Evolutionary conservation across 2,888 invertebrate genomes (phyloP).

Genomic region (Drosophila neotestacea): DNA sequence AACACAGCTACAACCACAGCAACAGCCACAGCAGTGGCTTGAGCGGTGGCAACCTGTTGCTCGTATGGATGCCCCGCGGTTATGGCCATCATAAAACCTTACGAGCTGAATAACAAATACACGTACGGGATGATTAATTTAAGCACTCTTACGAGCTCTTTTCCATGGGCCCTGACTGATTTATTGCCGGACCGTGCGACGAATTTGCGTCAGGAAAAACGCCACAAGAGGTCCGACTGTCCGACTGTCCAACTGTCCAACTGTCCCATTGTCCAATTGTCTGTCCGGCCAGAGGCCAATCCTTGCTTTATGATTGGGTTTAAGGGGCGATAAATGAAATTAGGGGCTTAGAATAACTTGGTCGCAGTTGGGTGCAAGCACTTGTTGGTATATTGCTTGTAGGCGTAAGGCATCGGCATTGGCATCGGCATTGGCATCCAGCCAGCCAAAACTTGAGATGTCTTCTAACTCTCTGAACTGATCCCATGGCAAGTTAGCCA

Average conservation of each 20-base stretch:
- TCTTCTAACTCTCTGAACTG: conserved; percentile 30
- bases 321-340: conserved; percentile 72
- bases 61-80: conserved; percentile 54
- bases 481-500: conserved; percentile 11
- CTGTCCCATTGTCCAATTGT: conserved; percentile 8
- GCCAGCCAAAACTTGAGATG: conserved; percentile 13
- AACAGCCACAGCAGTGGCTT: conserved; percentile 16
- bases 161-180: conserved; percentile 82
- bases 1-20: neutral
- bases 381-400: conserved; percentile 31
- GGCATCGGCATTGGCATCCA: conserved; percentile 1
- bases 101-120: conserved; percentile 81
- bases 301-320: conserved; percentile 59
- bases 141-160: conserved; percentile 85
- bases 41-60: conserved; percentile 77
- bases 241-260: neutral
- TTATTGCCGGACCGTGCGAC: conserved; percentile 78
- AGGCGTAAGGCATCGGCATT: conserved; percentile 26
- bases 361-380: conserved; percentile 35
- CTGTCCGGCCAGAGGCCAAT: conserved; percentile 3
- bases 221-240: conserved; percentile 28
- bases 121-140: conserved; percentile 85
- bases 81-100: conserved; percentile 63
- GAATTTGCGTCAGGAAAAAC: conserved; percentile 68
- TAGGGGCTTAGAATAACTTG: conserved; percentile 42